Conservation (phyloP, 37 sponge, comb jelly and placozoan species). For the Geodia barretti region DNA sequence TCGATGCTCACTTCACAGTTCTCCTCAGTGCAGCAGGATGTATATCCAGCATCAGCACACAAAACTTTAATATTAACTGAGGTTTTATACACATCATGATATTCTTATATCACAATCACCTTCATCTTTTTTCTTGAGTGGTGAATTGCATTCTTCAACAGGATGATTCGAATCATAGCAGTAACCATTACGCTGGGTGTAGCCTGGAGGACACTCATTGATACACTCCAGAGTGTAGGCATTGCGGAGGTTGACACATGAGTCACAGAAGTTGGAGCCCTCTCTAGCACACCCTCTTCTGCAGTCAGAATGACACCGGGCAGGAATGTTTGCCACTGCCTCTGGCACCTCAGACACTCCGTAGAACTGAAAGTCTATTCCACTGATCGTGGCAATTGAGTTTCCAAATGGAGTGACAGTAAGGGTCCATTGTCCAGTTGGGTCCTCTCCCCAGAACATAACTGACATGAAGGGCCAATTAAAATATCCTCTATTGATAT, state of each 20-base stretch:
- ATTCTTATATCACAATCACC: too few relatives aligned
- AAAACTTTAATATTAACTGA: too few relatives aligned
- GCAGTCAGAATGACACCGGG: conserved; percentile 45
- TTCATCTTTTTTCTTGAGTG: too few relatives aligned
- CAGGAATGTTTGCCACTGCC: conserved; percentile 13
- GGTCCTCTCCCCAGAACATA: conserved; percentile 71
- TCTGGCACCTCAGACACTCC: conserved; percentile 21
- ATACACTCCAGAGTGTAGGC: conserved; percentile 42
- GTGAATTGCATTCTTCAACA: too few relatives aligned
- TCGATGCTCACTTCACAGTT: too few relatives aligned
- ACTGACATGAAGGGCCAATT: conserved; percentile 80
- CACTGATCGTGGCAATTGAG: conserved; percentile 12
- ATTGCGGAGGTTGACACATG: conserved; percentile 24
- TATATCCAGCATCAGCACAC: too few relatives aligned
- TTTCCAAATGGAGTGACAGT: neutral
- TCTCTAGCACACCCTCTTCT: conserved; percentile 26
- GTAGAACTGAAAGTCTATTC: conserved; percentile 6
- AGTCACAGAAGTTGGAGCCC: conserved; percentile 34
- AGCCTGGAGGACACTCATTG: conserved; percentile 49
- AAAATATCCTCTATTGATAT: conserved; percentile 20
- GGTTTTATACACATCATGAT: too few relatives aligned
- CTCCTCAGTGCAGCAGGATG: too few relatives aligned
- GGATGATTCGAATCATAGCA: too few relatives aligned
- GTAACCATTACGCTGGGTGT: too few relatives aligned
- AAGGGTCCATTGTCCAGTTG: conserved; percentile 59